Evolutionary conservation across 1,140 invertebrate species (phyloP).

Genomic region (Lineus longissimus): DNA sequence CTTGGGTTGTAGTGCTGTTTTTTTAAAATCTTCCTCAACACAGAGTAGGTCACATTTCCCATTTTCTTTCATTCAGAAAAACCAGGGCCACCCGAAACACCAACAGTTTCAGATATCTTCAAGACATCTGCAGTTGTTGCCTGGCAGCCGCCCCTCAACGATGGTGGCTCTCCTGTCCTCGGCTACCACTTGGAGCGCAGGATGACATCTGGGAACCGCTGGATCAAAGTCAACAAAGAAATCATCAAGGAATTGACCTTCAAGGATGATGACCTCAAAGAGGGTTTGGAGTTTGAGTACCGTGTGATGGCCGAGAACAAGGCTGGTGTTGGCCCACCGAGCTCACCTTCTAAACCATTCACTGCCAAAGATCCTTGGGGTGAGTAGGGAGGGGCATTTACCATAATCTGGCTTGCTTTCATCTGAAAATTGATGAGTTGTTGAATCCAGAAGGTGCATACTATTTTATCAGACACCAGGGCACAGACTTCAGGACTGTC

Average conservation of each 20-base stretch:
- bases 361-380: slow-evolving; percentile 42
- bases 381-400: slow-evolving; percentile 23
- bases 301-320: slow-evolving; percentile 94
- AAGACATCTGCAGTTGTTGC: not conserved
- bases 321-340: slow-evolving; percentile 88
- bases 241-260: slow-evolving; percentile 80
- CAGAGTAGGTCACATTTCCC: too few species aligned
- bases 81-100: slow-evolving; percentile 76
- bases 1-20: too few species aligned
- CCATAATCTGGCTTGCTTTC: not conserved
- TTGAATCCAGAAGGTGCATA: too few species aligned
- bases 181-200: slow-evolving; percentile 13
- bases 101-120: slow-evolving; percentile 67
- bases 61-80: slow-evolving; percentile 73
- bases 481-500: too few species aligned
- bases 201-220: slow-evolving; percentile 56
- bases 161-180: slow-evolving; percentile 84
- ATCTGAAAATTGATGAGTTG: not conserved
- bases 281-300: slow-evolving; percentile 71
- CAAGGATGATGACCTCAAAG: slow-evolving; percentile 67
- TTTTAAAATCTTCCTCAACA: too few species aligned
- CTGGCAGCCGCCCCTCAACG: slow-evolving; percentile 94
- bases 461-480: too few species aligned
- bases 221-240: slow-evolving; percentile 85
- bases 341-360: slow-evolving; percentile 63